Evolutionary conservation across 2,888 invertebrate genomes (phyloP).

Genomic region (Xylophagus ater): DNA sequence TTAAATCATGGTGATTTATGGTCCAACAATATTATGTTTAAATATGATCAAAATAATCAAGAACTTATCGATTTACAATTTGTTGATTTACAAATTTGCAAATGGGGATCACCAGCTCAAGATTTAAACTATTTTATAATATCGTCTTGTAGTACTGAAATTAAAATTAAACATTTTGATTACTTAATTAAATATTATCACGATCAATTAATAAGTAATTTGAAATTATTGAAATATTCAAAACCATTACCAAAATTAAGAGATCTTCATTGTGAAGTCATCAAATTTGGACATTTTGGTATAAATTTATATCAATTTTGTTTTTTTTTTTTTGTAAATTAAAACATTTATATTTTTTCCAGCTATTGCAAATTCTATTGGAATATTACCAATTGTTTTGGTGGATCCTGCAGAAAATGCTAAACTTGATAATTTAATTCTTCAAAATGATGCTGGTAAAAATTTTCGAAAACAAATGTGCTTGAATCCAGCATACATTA

Average conservation of each 20-base stretch:
- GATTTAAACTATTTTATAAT: slow-evolving; percentile 32
- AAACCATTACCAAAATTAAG: slow-evolving; percentile 24
- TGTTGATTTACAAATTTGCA: slow-evolving; percentile 28
- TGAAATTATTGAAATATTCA: slow-evolving; percentile 24
- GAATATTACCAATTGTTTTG: too few relatives aligned
- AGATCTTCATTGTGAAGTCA: slow-evolving; percentile 29
- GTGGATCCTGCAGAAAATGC: slow-evolving; percentile 25
- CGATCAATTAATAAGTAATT: slow-evolving; percentile 22
- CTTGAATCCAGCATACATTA: slow-evolving; percentile 22
- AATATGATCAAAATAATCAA: slow-evolving; percentile 22
- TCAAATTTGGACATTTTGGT: slow-evolving; percentile 27
- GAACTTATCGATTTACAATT: slow-evolving; percentile 28
- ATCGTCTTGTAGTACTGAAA: slow-evolving; percentile 27
- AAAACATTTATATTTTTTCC: too few relatives aligned
- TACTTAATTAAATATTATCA: slow-evolving; percentile 31
- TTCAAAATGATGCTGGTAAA: background rate
- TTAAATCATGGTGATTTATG: slow-evolving; percentile 32
- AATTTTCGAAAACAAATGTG: slow-evolving; percentile 21
- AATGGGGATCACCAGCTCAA: slow-evolving; percentile 24
- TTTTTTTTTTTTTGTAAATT: too few relatives aligned
- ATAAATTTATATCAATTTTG: too few relatives aligned
- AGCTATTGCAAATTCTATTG: too few relatives aligned
- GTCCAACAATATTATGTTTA: slow-evolving; percentile 32
- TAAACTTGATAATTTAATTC: background rate
- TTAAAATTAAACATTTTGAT: slow-evolving; percentile 29